phyloP scores from a whole-genome alignment of 2,113 vertebrate genomes.

The Erythrocercus mccallii region DNA sequence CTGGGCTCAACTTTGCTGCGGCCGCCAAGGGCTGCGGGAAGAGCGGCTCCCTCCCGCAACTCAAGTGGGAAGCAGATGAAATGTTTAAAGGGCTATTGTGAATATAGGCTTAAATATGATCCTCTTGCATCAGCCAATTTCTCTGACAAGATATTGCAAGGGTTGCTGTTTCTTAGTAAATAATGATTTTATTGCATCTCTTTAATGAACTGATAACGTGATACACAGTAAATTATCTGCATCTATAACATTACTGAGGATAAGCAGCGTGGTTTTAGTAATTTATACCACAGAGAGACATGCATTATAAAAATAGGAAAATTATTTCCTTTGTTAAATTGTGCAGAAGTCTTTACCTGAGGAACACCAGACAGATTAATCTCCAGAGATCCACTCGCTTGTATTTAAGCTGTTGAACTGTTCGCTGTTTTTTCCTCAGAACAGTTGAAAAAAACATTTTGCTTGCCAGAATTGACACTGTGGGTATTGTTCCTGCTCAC shows the following conservation, averaged over 20 bases:
- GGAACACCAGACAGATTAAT: constrained; percentile 50
- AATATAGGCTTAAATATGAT: constrained; percentile 42
- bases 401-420: constrained; percentile 56
- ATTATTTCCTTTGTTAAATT: constrained; percentile 56
- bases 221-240: constrained; percentile 53
- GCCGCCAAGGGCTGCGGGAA: neutral
- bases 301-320: constrained; percentile 60
- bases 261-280: constrained; percentile 53
- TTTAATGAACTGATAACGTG: constrained; percentile 53
- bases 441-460: constrained; percentile 51
- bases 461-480: constrained; percentile 50
- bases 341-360: constrained; percentile 52
- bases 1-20: neutral
- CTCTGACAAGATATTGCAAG: constrained; percentile 47
- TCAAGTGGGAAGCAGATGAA: constrained; percentile 14
- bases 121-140: constrained; percentile 40
- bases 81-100: constrained; percentile 22
- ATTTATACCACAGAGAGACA: constrained; percentile 52
- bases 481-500: constrained; percentile 63
- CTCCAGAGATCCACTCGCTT: constrained; percentile 53
- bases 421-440: constrained; percentile 43
- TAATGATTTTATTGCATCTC: constrained; percentile 42
- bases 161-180: constrained; percentile 51
- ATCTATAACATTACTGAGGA: constrained; percentile 51
- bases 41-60: neutral